Evolutionary conservation across 2,888 invertebrate species (phyloP).

Genomic region (Nemotelus pantherinus): DNA sequence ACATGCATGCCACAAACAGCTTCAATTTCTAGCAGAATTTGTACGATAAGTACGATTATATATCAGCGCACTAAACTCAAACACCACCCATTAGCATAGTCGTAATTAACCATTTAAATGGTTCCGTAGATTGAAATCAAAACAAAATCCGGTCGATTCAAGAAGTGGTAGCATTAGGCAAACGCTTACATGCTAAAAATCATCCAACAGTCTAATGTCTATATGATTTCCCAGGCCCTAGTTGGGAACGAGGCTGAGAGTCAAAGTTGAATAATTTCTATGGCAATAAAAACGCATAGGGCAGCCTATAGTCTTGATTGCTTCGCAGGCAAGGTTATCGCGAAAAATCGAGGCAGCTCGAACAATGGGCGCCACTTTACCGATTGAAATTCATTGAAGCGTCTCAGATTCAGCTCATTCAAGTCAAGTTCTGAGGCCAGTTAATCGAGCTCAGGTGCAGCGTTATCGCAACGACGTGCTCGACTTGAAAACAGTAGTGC

Average conservation of each 20-base stretch:
- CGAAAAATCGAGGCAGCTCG: not conserved
- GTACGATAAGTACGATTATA: not conserved
- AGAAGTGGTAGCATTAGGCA: not conserved
- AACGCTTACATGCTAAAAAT: too few species aligned
- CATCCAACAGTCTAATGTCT: too few species aligned
- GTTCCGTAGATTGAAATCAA: constrained; percentile 1
- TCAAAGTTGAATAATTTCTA: not conserved
- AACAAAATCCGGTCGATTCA: not conserved
- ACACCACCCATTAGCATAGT: constrained; percentile 6
- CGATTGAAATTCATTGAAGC: not conserved
- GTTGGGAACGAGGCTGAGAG: too few species aligned
- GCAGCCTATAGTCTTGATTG: not conserved
- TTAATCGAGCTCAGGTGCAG: not conserved
- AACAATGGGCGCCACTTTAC: not conserved
- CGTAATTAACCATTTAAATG: constrained; percentile 27
- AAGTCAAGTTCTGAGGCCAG: not conserved
- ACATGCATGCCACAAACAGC: too few species aligned
- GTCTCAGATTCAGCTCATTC: not conserved
- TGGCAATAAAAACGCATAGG: constrained; percentile 5
- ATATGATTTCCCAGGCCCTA: too few species aligned
- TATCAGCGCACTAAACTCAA: constrained; percentile 12
- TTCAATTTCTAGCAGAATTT: too few species aligned
- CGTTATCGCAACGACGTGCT: too few species aligned
- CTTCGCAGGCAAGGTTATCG: not conserved
- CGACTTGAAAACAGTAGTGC: too few species aligned